A percentile compares a stretch with the other conserved stretches of the same genome.
These are phyloP conservation scores for Euzophera pinguis DNA, from an alignment of 2,888 invertebrate species.

Conservation along the genomic window DNA sequence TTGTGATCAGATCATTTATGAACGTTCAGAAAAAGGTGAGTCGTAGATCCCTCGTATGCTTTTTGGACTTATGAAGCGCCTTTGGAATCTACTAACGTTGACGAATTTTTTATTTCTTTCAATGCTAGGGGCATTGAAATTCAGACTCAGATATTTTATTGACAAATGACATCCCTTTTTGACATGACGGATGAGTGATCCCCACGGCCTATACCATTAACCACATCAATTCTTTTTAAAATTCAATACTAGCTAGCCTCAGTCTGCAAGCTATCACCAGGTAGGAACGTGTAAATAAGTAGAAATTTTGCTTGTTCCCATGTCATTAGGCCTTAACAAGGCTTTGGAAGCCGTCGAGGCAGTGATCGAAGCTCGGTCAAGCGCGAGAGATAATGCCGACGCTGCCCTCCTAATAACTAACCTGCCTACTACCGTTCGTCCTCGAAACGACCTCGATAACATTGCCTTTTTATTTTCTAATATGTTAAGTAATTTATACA, in stretches of 20 bases:
- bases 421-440: constrained; percentile 24
- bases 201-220: too few relatives aligned
- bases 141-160: too few relatives aligned
- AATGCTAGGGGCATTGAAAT: too few relatives aligned
- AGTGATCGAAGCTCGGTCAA: constrained; percentile 73
- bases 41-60: constrained; percentile 24
- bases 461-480: neutral
- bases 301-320: constrained; percentile 55
- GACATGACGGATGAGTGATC: too few relatives aligned
- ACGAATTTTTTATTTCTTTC: constrained; percentile 16
- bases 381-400: constrained; percentile 66
- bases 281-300: constrained; percentile 54
- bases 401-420: constrained; percentile 36
- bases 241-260: too few relatives aligned
- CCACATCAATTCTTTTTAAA: too few relatives aligned
- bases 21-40: constrained; percentile 28
- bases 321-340: constrained; percentile 72
- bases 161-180: too few relatives aligned
- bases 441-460: constrained; percentile 20
- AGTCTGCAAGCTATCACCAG: constrained; percentile 34
- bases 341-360: constrained; percentile 63
- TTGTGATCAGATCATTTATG: constrained; percentile 36
- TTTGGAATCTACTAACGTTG: constrained; percentile 18
- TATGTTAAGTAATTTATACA: too few relatives aligned
- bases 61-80: constrained; percentile 26